Conservation (phyloP, 1,140 invertebrate species). For the Drosophila gunungcola region DNA sequence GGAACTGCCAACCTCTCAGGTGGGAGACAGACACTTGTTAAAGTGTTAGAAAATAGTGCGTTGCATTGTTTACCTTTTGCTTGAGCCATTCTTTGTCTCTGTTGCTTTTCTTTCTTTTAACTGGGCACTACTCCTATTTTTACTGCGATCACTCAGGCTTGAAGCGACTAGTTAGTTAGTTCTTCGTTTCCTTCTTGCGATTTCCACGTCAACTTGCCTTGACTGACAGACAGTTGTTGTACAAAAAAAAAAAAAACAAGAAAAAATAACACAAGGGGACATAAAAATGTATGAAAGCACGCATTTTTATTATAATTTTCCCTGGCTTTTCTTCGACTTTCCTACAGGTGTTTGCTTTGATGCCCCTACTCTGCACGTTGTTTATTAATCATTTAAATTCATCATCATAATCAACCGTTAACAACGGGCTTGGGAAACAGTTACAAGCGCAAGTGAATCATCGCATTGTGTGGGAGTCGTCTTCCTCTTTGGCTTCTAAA, state of each 20-base stretch:
- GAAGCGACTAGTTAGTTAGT: constrained; percentile 62
- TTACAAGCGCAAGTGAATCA: constrained; percentile 78
- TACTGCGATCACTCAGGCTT: constrained; percentile 74
- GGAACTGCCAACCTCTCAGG: constrained; percentile 42
- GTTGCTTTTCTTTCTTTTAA: constrained; percentile 48
- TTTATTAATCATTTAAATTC: constrained; percentile 84
- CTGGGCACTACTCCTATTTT: constrained; percentile 58
- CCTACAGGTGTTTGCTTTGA: constrained; percentile 64
- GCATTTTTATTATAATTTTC: constrained; percentile 65
- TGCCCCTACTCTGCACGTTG: constrained; percentile 40
- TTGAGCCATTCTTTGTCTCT: constrained; percentile 62
- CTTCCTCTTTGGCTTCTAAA: constrained; percentile 58
- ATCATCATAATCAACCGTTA: constrained; percentile 82
- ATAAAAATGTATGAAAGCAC: constrained; percentile 65
- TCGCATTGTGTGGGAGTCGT: constrained; percentile 41
- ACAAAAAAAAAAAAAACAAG: constrained; percentile 23
- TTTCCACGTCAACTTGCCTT: constrained; percentile 69
- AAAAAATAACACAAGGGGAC: constrained; percentile 43
- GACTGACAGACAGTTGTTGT: constrained; percentile 72
- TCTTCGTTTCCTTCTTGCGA: constrained; percentile 52
- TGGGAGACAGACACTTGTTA: constrained; percentile 69
- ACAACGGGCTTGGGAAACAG: constrained; percentile 77
- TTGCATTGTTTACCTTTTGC: constrained; percentile 82
- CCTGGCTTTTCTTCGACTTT: constrained; percentile 31
- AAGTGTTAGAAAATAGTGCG: constrained; percentile 83